Evolutionary conservation across 2,797 vertebrate species (phyloP), one percentile per base, ranked within the genome.

Genomic region (Rousettus madagascariensis): DNA sequence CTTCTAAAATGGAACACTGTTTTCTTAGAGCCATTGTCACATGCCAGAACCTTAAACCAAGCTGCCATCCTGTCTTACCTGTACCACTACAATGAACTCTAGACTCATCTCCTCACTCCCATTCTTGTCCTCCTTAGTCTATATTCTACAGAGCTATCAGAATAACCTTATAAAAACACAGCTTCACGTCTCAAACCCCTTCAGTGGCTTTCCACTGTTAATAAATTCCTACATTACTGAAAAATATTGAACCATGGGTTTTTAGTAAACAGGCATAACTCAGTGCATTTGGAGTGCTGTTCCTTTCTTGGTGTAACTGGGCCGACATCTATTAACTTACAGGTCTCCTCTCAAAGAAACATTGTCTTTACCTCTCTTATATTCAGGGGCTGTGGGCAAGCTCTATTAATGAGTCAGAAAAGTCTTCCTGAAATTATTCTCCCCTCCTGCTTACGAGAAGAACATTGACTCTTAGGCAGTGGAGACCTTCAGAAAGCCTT

Each of bases 51-150:
- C 19, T 33, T 59, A 26, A 28, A 61, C 20, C 38, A 53, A 79
- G 36, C 8, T 4, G 24, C 30, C 17, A 12, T 24, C 17, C 41
- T 85, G 79, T 79, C 26, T 63, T 19, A 41, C 55, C 51, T 46
- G 0, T 10, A 43, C 3, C 16, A 12, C 26, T 22, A 1, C 6
- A 13, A 5, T 0, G 0, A 5, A 28, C 41, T 33, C 28, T n/a
- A 26, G 12, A 28, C 19, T 72, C 41, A 36, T 41, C 17, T n/a
- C 7, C 20, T 63, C 22, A 8, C 4, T 55, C 24, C 8, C 15
- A 13, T 71, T 65, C 19, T 91, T 43, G 0, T 28, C 8, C 28
- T 83, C 19, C 69, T n/a, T 7, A 8, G 28, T 51, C 46, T 33
- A 1, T 46, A 51, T 57, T 86, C 38, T 16, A 3, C 57, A 74